phyloP scores from a whole-genome alignment of 92 coral and sea anemone genomes.

The Micromussa lordhowensis region DNA sequence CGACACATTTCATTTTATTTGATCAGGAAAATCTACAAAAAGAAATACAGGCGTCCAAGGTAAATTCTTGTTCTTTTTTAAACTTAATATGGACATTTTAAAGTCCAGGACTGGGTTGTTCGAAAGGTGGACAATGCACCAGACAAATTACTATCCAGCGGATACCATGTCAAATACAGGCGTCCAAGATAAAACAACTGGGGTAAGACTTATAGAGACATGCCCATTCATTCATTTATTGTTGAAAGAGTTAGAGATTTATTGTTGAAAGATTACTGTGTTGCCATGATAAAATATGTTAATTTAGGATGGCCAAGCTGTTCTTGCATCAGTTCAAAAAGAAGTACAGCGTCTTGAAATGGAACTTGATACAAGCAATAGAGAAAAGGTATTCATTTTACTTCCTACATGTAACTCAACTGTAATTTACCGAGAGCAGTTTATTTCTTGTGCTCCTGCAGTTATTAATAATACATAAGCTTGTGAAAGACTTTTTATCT shows the following conservation, averaged over 20 bases:
- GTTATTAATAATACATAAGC: background rate
- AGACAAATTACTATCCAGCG: no score
- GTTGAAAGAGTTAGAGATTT: no score
- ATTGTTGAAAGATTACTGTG: no score
- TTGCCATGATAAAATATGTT: no score
- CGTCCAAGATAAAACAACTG: no score
- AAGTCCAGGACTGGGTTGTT: no score
- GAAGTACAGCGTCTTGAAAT: constrained; percentile 89
- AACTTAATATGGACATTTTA: background rate
- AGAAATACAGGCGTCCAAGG: constrained; percentile 87
- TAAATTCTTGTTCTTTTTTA: constrained; percentile 12
- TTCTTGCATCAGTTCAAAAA: constrained; percentile 81
- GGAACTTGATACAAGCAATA: constrained; percentile 84
- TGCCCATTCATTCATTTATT: background rate
- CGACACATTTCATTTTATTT: background rate
- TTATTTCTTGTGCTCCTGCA: background rate
- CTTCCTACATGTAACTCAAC: background rate
- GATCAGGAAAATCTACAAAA: constrained; percentile 84
- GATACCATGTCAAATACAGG: no score
- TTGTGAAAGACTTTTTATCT: no score
- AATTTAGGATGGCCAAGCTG: constrained; percentile 80
- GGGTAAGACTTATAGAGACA: background rate
- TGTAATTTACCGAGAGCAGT: background rate
- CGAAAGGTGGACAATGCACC: no score
- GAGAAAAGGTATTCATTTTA: constrained; percentile 81